Conservation (phyloP, 92 coral and sea anemone species). For the Galaxea fascicularis region DNA sequence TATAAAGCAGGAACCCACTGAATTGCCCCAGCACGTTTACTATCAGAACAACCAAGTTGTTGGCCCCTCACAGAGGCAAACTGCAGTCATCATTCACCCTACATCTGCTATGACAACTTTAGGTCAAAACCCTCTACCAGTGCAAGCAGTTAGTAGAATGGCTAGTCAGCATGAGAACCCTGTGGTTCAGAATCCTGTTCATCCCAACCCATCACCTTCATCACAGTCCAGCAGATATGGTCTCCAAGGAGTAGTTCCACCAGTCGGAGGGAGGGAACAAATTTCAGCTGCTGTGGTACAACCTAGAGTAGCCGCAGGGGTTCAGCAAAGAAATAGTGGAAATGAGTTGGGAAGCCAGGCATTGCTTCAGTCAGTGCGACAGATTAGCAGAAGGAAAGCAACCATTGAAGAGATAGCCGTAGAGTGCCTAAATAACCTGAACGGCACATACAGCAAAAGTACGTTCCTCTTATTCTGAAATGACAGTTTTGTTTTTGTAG, state of each 20-base stretch:
- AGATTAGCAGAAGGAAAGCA: background rate
- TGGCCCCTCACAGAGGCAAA: slow-evolving; percentile 4
- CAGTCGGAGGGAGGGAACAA: background rate
- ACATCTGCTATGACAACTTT: slow-evolving; percentile 6
- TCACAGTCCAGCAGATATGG: background rate
- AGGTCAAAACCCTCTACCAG: slow-evolving; percentile 10
- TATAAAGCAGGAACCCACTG: slow-evolving; percentile 32
- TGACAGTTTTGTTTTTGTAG: background rate
- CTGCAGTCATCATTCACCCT: slow-evolving; percentile 9
- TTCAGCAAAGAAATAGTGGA: background rate
- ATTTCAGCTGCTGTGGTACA: background rate
- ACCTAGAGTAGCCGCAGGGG: background rate
- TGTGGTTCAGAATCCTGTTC: background rate
- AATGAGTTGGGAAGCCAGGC: background rate
- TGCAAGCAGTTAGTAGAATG: background rate
- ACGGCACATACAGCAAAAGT: slow-evolving; percentile 21
- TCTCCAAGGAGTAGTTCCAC: background rate
- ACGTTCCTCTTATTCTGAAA: background rate
- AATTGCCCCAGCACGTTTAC: background rate
- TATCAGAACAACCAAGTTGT: slow-evolving; percentile 1
- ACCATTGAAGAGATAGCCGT: background rate
- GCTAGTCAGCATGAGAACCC: background rate
- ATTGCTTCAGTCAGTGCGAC: background rate
- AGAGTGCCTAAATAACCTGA: background rate
- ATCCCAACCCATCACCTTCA: background rate